phyloP scores from a whole-genome alignment of 2,888 invertebrate genomes.

The Agelastica alni region DNA sequence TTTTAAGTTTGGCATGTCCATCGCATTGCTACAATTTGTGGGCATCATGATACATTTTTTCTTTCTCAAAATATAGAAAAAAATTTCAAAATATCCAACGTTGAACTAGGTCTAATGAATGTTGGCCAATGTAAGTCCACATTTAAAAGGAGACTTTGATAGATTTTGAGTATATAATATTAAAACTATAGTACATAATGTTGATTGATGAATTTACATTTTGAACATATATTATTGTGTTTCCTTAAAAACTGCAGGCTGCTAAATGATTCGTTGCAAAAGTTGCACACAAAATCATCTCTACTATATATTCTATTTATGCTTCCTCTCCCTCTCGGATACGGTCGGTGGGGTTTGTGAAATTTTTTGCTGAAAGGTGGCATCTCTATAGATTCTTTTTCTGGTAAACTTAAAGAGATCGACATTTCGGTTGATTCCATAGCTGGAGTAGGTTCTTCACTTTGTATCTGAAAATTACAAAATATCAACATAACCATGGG shows the following conservation, averaged over 20 bases:
- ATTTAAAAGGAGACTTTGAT: too few species aligned
- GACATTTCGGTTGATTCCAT: not conserved
- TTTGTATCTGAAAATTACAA: conserved; percentile 15
- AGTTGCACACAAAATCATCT: conserved; percentile 43
- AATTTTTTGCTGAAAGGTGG: conserved; percentile 2
- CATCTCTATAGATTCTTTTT: not conserved
- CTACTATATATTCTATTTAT: conserved; percentile 29
- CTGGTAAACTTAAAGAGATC: not conserved
- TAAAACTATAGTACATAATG: too few species aligned
- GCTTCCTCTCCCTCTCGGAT: conserved; percentile 9
- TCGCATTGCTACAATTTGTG: too few species aligned
- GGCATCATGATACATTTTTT: too few species aligned
- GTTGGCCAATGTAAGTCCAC: too few species aligned
- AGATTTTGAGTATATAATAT: too few species aligned
- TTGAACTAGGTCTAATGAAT: too few species aligned
- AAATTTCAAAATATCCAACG: too few species aligned
- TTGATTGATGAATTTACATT: conserved; percentile 40
- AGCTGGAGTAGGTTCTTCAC: conserved; percentile 5
- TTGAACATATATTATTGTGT: conserved; percentile 43
- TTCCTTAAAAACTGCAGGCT: conserved; percentile 42
- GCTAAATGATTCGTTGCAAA: conserved; percentile 41
- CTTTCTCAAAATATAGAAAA: too few species aligned
- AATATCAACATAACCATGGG: too few species aligned
- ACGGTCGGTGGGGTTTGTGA: conserved; percentile 10
- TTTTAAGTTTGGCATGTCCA: too few species aligned